These are phyloP conservation scores for Camptogramma bilineatum DNA, from an alignment of 2,888 invertebrate species.

Conservation along the genomic window DNA sequence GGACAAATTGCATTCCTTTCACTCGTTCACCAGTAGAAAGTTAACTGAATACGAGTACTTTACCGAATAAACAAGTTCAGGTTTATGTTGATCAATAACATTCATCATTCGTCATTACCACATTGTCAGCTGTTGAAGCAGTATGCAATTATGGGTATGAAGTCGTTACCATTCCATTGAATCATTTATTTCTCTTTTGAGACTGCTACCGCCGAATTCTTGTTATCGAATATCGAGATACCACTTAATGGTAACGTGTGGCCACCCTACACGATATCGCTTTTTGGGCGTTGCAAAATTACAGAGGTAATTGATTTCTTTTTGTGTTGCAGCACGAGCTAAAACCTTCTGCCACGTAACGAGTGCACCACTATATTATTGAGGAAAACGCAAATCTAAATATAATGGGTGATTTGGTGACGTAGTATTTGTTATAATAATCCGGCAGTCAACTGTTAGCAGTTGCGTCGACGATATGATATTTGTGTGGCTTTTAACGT, in stretches of 20 bases:
- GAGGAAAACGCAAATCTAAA: not conserved
- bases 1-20: conserved; percentile 20
- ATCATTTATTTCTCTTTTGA: conserved; percentile 56
- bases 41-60: not conserved
- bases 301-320: conserved; percentile 65
- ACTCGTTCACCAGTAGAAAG: conserved; percentile 15
- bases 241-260: conserved; percentile 55
- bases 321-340: conserved; percentile 56
- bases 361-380: not conserved
- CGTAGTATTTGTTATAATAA: not conserved
- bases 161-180: conserved; percentile 47
- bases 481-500: conserved; percentile 44
- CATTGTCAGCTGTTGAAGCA: conserved; percentile 17
- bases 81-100: conserved; percentile 48
- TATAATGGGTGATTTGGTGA: not conserved
- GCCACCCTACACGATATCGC: conserved; percentile 60
- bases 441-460: not conserved
- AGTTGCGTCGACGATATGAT: not conserved
- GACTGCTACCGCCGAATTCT: conserved; percentile 44
- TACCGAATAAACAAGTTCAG: conserved; percentile 25
- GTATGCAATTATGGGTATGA: conserved; percentile 31
- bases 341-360: conserved; percentile 1
- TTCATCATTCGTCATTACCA: conserved; percentile 23
- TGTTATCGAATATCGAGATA: conserved; percentile 59
- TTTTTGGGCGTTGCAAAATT: conserved; percentile 68